Evolutionary conservation across 2,113 vertebrate genomes (phyloP).

Genomic region (Varanus komodoensis): DNA sequence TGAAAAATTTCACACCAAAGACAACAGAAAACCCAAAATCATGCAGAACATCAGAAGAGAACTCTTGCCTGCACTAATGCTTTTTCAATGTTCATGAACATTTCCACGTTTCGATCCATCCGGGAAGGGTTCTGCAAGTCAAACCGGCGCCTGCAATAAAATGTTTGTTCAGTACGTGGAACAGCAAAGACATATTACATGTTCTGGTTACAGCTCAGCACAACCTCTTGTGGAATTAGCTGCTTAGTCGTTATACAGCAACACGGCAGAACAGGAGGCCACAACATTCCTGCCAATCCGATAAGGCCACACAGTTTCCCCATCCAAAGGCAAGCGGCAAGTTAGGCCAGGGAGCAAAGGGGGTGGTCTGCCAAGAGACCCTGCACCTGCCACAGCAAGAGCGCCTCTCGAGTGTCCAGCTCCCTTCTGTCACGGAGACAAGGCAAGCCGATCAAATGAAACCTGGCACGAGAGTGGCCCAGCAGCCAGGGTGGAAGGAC

Average conservation of each 20-base stretch:
- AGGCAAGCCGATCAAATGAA: too few species aligned
- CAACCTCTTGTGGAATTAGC: background rate
- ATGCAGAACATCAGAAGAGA: fast-evolving
- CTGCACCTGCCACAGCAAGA: too few species aligned
- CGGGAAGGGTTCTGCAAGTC: conserved; percentile 97
- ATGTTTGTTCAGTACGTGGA: fast-evolving
- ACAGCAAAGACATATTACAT: background rate
- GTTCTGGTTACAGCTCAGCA: background rate
- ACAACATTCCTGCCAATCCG: background rate
- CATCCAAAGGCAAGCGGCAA: too few species aligned
- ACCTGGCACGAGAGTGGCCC: too few species aligned
- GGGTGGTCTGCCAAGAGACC: too few species aligned
- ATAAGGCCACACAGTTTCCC: background rate
- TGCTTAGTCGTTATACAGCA: background rate
- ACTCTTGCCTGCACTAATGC: conserved; percentile 91
- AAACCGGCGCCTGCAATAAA: conserved; percentile 87
- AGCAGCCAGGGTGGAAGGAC: too few species aligned
- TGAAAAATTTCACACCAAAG: fast-evolving
- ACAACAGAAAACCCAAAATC: fast-evolving
- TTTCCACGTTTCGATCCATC: conserved; percentile 99
- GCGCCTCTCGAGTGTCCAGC: too few species aligned
- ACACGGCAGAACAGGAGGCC: background rate
- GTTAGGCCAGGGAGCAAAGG: background rate
- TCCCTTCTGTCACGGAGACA: too few species aligned
- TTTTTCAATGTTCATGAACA: conserved; percentile 99